Base-by-base conservation (phyloP, 2,113 vertebrate species). In the Puffinus mauretanicus region DNA sequence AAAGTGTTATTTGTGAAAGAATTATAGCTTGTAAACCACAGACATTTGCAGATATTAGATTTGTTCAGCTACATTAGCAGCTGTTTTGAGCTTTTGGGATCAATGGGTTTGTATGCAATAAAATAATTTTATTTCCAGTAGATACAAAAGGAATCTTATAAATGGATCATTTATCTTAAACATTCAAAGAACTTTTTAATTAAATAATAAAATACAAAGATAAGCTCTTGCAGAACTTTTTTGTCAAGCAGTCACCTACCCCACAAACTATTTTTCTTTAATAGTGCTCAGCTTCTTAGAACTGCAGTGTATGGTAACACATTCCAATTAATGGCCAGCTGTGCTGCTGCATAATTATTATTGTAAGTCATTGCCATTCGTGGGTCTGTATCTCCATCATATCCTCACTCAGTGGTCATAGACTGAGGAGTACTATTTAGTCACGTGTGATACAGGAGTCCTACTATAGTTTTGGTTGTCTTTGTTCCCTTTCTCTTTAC, bases 1-100 rank as follows among this genome's bases (percentile, higher is more conserved):
- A 73, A 86, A 89, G 26, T 36, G 14, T 79, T 86, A 80, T 78
- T 88, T 93, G 52, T 30, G 27, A 21, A 81, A 75, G 55, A 90
- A 67, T 93, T 94, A 82, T 2, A 70, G 77, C 46, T 93, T 79
- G 64, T 87, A 96, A 96, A 73, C 61, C 60, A 58, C 71, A 83
- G 73, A 91, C 85, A 62, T 94, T 96, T 93, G 34, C 42, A 92
- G 94, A 67, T 85, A 79, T 13, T 96, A 67, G 16, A 40, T 96
- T 89, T 95, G 73, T 97, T 96, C 90, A 91, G 84, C 52, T 93
- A 90, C 81, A 70, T 96, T 94, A 90, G 30, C 52, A 94, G 52
- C 62, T 88, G 69, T 91, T 97, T 77, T 93, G 80, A 94, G 46
- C 36, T 92, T 80, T 92, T 82, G 38, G 73, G 91, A 95, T 96